phyloP scores from a whole-genome alignment of 1,140 invertebrate genomes.

The Heliconius eleuchia region DNA sequence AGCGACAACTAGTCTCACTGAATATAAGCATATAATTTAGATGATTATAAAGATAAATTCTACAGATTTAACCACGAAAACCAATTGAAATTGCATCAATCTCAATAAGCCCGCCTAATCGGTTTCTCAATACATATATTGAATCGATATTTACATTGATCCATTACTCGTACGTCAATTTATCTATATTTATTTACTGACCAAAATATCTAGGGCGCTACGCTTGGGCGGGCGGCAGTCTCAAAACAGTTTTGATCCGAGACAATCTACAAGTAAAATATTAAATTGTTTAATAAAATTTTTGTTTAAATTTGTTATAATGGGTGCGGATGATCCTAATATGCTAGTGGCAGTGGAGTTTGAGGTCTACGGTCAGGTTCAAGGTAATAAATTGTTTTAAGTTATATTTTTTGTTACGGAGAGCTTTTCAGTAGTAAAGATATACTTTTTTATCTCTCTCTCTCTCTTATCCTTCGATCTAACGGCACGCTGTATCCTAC shows the following conservation, averaged over 20 bases:
- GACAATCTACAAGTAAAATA: conserved; percentile 26
- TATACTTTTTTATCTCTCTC: too few species aligned
- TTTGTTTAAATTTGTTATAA: conserved; percentile 48
- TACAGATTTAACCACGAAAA: neutral
- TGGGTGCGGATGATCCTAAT: conserved; percentile 84
- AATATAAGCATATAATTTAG: neutral
- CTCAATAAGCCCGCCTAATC: neutral
- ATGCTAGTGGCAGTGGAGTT: conserved; percentile 90
- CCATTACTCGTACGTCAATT: conserved; percentile 11
- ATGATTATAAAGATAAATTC: neutral
- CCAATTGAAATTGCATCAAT: neutral
- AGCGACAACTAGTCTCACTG: neutral
- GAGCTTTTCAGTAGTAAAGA: too few species aligned
- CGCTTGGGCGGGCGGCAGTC: conserved; percentile 57
- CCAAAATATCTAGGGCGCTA: conserved; percentile 43
- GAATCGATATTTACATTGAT: neutral
- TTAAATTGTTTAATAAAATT: conserved; percentile 24
- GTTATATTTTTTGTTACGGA: too few species aligned
- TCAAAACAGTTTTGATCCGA: conserved; percentile 31
- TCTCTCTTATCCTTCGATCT: too few species aligned
- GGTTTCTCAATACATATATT: neutral
- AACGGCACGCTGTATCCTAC: too few species aligned
- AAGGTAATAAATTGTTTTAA: conserved; percentile 83
- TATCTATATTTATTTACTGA: conserved; percentile 21
- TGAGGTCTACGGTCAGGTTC: conserved; percentile 93